Conservation (phyloP, 1,140 invertebrate genomes). For the Lucilia cuprina region DNA sequence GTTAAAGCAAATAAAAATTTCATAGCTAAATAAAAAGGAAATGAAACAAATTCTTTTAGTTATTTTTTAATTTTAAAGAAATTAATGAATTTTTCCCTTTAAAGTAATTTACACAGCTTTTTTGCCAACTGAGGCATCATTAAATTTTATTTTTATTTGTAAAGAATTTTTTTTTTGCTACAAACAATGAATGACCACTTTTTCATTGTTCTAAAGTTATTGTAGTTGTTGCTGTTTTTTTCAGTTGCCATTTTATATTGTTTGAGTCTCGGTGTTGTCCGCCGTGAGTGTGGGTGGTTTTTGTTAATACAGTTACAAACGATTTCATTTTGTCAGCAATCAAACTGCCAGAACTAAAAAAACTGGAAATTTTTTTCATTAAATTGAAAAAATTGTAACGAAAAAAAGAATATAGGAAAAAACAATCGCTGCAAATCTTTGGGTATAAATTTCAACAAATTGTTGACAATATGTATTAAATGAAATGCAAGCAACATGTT, state of each 20-base stretch:
- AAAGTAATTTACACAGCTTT: background rate
- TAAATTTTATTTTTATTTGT: slow-evolving; percentile 17
- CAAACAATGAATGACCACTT: slow-evolving; percentile 31
- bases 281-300: background rate
- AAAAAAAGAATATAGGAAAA: background rate
- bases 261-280: background rate
- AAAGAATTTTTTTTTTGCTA: background rate
- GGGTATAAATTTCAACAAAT: slow-evolving; percentile 31
- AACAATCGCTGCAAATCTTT: slow-evolving; percentile 20
- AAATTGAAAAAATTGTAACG: slow-evolving; percentile 16
- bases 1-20: background rate
- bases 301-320: slow-evolving; percentile 28
- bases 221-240: background rate
- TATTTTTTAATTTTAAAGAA: background rate
- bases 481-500: slow-evolving; percentile 24
- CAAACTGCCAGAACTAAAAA: background rate
- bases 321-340: slow-evolving; percentile 35
- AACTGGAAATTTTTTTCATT: slow-evolving; percentile 13
- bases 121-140: slow-evolving; percentile 16
- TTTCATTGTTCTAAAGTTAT: slow-evolving; percentile 17
- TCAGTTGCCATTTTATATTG: background rate
- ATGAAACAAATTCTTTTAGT: background rate
- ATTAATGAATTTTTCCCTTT: slow-evolving; percentile 12
- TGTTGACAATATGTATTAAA: slow-evolving; percentile 32
- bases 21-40: too few relatives aligned